Conservation (phyloP, 2,797 vertebrate species). For the Lagorchestes hirsutus region DNA sequence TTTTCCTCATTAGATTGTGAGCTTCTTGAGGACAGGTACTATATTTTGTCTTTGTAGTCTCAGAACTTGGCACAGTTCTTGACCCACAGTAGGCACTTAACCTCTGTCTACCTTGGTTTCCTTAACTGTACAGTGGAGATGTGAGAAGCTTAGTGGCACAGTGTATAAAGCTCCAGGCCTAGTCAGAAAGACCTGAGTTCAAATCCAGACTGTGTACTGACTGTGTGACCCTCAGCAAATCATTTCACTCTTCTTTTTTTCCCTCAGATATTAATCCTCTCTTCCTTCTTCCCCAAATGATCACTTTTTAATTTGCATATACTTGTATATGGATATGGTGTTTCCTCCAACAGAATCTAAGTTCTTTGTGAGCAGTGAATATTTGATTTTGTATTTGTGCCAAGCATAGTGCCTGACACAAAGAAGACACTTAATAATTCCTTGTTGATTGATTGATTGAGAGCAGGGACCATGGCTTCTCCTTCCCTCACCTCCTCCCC, state of each 20-base stretch:
- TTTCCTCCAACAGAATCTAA: conserved; percentile 39
- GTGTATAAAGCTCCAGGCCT: background rate
- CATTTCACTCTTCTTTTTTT: background rate
- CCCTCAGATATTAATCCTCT: background rate
- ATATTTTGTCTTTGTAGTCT: background rate
- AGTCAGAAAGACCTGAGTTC: background rate
- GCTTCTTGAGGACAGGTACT: background rate
- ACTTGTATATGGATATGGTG: conserved; percentile 6
- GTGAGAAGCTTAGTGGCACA: background rate
- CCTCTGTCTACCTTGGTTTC: background rate
- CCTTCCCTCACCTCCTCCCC: background rate
- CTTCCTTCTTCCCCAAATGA: background rate
- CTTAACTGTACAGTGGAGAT: background rate
- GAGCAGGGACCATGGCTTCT: background rate
- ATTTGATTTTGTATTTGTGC: background rate
- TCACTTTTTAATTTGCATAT: conserved; percentile 17
- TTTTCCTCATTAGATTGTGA: background rate
- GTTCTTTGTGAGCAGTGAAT: conserved; percentile 10
- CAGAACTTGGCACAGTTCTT: background rate
- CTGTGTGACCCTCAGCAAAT: background rate
- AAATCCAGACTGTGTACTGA: background rate
- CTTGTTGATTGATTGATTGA: conserved; percentile 1
- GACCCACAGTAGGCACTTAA: background rate
- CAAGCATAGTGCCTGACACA: background rate
- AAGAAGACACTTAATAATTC: conserved; percentile 16